phyloP scores from a whole-genome alignment of 2,113 vertebrate species.

The Platysternon megacephalum region DNA sequence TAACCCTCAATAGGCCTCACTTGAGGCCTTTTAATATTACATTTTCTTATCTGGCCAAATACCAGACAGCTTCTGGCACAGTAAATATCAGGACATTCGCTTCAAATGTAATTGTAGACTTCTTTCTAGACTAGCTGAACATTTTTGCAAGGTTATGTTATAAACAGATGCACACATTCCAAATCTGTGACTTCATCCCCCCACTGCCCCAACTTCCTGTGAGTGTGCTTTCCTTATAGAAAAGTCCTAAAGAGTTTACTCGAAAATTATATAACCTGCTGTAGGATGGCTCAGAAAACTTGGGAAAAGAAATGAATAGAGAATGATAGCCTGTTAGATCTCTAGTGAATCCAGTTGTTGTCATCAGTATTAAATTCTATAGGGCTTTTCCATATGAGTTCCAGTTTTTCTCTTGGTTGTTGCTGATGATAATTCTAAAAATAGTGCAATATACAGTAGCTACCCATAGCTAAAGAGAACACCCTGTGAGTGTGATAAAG shows the following conservation, averaged over 20 bases:
- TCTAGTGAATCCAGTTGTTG: not conserved
- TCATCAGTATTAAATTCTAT: not conserved
- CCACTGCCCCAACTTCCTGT: conserved; percentile 25
- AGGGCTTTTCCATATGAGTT: not conserved
- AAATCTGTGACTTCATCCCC: conserved; percentile 47
- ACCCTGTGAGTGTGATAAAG: not conserved
- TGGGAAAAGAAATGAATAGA: conserved; percentile 7
- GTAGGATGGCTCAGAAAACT: not conserved
- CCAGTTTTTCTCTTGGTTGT: not conserved
- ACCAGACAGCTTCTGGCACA: conserved; percentile 69
- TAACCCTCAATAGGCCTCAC: conserved; percentile 52
- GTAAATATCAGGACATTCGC: conserved; percentile 57
- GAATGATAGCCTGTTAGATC: not conserved
- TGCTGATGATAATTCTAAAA: not conserved
- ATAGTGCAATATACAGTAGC: not conserved
- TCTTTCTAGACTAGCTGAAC: conserved; percentile 44
- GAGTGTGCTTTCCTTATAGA: conserved; percentile 43
- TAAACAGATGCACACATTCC: conserved; percentile 62
- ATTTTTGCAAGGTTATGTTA: conserved; percentile 67
- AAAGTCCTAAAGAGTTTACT: conserved; percentile 20
- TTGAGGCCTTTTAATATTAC: conserved; percentile 61
- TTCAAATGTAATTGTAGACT: conserved; percentile 60
- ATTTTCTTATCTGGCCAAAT: conserved; percentile 62
- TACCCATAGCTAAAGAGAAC: not conserved
- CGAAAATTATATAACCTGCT: conserved; percentile 22